Percentiles rank a stretch among this genome's conserved stretches.
phyloP scores from a whole-genome alignment of 2,888 invertebrate species.

The Dysmachus trigonus region DNA sequence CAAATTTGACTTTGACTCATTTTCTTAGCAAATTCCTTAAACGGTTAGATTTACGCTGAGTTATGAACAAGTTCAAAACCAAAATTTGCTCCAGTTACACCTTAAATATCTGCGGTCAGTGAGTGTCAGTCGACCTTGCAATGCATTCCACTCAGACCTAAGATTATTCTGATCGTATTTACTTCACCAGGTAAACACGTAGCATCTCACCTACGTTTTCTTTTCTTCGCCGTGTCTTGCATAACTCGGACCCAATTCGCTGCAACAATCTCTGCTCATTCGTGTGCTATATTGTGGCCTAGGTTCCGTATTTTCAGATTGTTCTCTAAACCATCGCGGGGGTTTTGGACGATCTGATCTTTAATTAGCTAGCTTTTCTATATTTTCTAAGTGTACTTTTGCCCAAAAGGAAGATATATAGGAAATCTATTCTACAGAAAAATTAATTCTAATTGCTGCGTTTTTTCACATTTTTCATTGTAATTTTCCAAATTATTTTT shows the following conservation, averaged over 20 bases:
- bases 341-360: neutral
- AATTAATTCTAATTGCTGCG: no score
- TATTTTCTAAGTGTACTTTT: no score
- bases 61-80: constrained; percentile 21
- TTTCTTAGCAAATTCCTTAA: neutral
- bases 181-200: neutral
- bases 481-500: no score
- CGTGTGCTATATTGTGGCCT: neutral
- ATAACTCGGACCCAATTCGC: neutral
- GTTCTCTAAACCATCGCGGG: neutral
- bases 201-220: neutral
- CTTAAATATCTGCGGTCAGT: constrained; percentile 15
- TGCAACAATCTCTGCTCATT: neutral
- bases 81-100: constrained; percentile 23
- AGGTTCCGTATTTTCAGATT: neutral
- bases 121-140: constrained; percentile 4
- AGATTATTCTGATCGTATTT: constrained; percentile 8
- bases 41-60: neutral
- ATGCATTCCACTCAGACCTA: constrained; percentile 10
- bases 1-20: neutral
- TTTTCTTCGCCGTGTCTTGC: neutral
- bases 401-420: neutral
- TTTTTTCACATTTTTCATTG: no score
- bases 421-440: neutral
- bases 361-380: neutral